Conservation (phyloP, 2,113 vertebrate species). For the Petroica traversi region DNA sequence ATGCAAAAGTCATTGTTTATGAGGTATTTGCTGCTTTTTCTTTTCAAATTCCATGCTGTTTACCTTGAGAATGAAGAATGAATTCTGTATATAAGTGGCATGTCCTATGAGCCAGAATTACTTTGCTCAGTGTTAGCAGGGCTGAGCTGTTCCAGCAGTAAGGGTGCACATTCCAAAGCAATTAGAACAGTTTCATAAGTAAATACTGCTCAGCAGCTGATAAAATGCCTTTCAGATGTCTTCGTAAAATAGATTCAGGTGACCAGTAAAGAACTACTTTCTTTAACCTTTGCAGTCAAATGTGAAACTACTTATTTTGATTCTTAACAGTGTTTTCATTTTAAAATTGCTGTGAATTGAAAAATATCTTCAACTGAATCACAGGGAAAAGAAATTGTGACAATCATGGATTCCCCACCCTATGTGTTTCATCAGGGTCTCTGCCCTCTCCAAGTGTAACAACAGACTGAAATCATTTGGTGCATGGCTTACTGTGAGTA, state of each 20-base stretch:
- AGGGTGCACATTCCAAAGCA: constrained; percentile 42
- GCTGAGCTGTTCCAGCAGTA: not conserved
- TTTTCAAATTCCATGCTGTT: not conserved
- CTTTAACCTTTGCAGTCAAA: not conserved
- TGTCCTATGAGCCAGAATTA: not conserved
- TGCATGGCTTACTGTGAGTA: not conserved
- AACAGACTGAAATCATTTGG: not conserved
- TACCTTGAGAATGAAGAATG: not conserved
- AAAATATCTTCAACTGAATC: not conserved
- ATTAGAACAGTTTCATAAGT: constrained; percentile 42
- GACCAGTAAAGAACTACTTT: not conserved
- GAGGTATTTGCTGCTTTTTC: not conserved
- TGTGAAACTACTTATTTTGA: not conserved
- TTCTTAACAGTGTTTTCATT: not conserved
- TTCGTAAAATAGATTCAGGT: not conserved
- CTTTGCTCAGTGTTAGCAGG: not conserved
- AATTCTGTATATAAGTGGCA: not conserved
- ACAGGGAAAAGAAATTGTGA: not conserved
- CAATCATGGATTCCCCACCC: not conserved
- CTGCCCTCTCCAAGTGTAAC: not conserved
- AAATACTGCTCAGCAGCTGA: constrained; percentile 37
- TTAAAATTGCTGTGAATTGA: not conserved
- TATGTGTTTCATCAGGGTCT: not conserved
- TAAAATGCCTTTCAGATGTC: constrained; percentile 51
- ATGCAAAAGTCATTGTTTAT: not conserved